Evolutionary conservation across 1,140 invertebrate genomes (phyloP).

Genomic region (Ruditapes philippinarum): DNA sequence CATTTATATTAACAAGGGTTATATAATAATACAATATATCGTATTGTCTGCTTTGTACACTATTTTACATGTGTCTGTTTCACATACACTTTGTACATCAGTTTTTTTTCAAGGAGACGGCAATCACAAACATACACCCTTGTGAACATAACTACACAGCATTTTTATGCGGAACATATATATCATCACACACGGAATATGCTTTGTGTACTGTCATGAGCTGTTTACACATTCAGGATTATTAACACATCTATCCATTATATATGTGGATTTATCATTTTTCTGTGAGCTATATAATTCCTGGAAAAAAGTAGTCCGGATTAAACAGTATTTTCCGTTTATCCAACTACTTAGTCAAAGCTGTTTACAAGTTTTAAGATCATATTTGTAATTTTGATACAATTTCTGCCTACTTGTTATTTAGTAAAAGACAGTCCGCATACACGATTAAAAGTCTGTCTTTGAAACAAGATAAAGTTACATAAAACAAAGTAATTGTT

Average conservation of each 20-base stretch:
- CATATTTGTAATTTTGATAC: too few relatives aligned
- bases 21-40: too few relatives aligned
- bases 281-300: not conserved
- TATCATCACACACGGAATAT: not conserved
- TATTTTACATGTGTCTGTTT: not conserved
- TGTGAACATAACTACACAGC: not conserved
- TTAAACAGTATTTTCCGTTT: not conserved
- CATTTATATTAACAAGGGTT: too few relatives aligned
- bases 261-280: not conserved
- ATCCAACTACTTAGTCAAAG: not conserved
- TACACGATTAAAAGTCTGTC: too few relatives aligned
- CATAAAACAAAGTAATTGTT: too few relatives aligned
- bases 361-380: too few relatives aligned
- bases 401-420: too few relatives aligned
- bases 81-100: not conserved
- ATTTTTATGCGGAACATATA: not conserved
- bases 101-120: not conserved
- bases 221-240: not conserved
- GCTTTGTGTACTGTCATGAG: too few relatives aligned
- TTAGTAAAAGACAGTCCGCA: too few relatives aligned
- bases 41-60: too few relatives aligned
- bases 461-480: too few relatives aligned
- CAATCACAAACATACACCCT: too few relatives aligned
- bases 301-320: not conserved
- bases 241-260: not conserved